phyloP scores from a whole-genome alignment of 2,113 vertebrate genomes.

The Ctenodactylus gundi region DNA sequence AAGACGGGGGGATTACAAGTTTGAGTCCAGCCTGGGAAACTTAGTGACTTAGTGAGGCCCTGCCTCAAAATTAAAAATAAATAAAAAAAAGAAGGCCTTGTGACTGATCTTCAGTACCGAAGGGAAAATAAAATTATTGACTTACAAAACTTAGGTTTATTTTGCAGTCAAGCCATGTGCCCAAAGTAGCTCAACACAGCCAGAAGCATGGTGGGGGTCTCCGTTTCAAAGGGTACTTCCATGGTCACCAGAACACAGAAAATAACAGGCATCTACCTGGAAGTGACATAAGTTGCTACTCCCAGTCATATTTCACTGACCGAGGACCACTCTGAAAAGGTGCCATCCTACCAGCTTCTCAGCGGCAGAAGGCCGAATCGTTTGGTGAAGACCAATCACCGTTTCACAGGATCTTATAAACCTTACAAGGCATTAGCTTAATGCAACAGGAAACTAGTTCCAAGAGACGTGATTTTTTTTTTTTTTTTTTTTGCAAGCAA shows the following conservation, averaged over 20 bases:
- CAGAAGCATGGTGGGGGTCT: neutral
- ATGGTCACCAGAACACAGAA: neutral
- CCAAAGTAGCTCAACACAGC: neutral
- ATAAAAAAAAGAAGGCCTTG: no score
- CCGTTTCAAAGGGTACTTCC: neutral
- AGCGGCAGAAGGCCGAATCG: neutral
- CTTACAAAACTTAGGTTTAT: neutral
- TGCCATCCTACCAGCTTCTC: neutral
- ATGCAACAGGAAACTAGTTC: neutral
- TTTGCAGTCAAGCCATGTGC: neutral
- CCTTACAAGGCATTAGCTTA: neutral
- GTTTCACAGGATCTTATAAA: neutral
- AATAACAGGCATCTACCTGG: neutral
- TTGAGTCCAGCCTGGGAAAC: no score
- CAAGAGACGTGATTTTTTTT: neutral
- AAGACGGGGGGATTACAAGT: no score
- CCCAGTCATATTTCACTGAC: neutral
- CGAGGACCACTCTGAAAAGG: neutral
- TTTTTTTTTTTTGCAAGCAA: no score
- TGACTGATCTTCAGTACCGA: no score
- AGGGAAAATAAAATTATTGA: neutral
- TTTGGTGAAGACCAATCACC: neutral
- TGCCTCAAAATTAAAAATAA: no score
- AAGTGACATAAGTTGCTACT: neutral
- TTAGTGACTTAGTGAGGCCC: no score